Base-by-base conservation (phyloP, 1,140 invertebrate genomes). In the Cephus cinctus region DNA sequence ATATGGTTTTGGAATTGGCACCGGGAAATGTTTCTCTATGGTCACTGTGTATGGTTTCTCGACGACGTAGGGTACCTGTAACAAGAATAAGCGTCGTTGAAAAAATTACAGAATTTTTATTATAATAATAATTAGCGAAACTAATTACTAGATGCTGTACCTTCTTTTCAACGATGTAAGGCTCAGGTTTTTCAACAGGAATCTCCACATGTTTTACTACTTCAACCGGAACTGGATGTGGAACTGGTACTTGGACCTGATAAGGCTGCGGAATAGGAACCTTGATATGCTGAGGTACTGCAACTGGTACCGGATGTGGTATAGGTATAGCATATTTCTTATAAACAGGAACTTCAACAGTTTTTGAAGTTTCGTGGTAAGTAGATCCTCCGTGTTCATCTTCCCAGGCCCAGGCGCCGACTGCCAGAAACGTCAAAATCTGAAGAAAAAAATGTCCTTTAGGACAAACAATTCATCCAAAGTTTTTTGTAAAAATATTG, bases 1-100 rank as follows among this genome's bases (percentile, higher is more conserved):
- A 69, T 89, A 88, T 19, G 87, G 86, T 70, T 88, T 88, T 52
- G 84, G 84, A 57, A 89, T 83, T 18, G 86, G 83, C 21, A 88
- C 84, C 56, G 86, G 83, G 51, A 87, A 86, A 63, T 86, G 86
- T 71, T 89, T 89, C 49, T 88, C 85, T 3, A 89, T 84, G 49
- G 86, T 86, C 4, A 90, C 85, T 20, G 86, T 81, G 74, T 87
- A 89, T 1, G 87, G 87, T 65, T 85, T 88, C 61, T 89, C 86
- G 0, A 90, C 81, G 43, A 86, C 81, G 60, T 87, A 87, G 4
- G 87, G 87, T 44, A 88, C 84, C 46, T 86, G 80, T 51, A 36
- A 59, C 9, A 43, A 35, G n/a, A 42, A 25, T 42, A 11, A 18
- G 27, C 15, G 5, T 38, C 14, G 41, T 9, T 9, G 32, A 48